Percentiles rank a stretch among this genome's conserved stretches.
Evolutionary conservation across 1,140 invertebrate genomes (phyloP).

Genomic region (Cotesia typhae): DNA sequence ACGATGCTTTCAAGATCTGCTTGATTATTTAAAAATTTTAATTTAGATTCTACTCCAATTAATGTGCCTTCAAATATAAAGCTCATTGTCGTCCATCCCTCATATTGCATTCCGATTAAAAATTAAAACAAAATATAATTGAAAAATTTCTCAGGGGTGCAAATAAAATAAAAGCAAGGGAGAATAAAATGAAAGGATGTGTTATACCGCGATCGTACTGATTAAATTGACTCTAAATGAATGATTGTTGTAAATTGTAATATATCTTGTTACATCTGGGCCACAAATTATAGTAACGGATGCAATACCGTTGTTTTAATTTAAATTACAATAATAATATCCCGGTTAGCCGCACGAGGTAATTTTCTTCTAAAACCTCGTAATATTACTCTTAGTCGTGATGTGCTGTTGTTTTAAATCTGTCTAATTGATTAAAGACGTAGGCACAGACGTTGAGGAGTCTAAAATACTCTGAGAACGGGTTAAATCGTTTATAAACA

Average conservation of each 20-base stretch:
- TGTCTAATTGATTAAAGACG: slow-evolving; percentile 42
- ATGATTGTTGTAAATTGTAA: too few species aligned
- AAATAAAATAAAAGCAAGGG: too few species aligned
- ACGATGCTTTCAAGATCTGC: too few species aligned
- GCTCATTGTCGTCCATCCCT: too few species aligned
- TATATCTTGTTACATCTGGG: slow-evolving; percentile 18
- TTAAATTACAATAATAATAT: slow-evolving; percentile 32
- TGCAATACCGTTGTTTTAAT: slow-evolving; percentile 33
- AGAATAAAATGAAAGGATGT: too few species aligned
- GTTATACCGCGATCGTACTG: not conserved
- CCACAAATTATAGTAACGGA: slow-evolving; percentile 9
- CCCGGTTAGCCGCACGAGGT: slow-evolving; percentile 27
- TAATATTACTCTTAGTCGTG: slow-evolving; percentile 35
- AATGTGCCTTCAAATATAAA: too few species aligned
- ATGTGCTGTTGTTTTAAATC: slow-evolving; percentile 38
- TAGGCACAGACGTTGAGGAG: not conserved
- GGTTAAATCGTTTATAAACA: slow-evolving; percentile 27
- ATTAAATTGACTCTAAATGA: too few species aligned
- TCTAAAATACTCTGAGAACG: slow-evolving; percentile 30
- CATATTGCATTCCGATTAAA: too few species aligned
- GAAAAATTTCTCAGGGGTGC: too few species aligned
- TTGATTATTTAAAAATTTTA: too few species aligned
- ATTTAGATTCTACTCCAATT: too few species aligned
- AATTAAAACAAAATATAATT: too few species aligned
- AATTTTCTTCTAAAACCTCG: slow-evolving; percentile 28